Evolutionary conservation across 2,888 invertebrate species (phyloP), one percentile per base, ranked within the genome.

Genomic region (Sphaerophoria rueppellii): DNA sequence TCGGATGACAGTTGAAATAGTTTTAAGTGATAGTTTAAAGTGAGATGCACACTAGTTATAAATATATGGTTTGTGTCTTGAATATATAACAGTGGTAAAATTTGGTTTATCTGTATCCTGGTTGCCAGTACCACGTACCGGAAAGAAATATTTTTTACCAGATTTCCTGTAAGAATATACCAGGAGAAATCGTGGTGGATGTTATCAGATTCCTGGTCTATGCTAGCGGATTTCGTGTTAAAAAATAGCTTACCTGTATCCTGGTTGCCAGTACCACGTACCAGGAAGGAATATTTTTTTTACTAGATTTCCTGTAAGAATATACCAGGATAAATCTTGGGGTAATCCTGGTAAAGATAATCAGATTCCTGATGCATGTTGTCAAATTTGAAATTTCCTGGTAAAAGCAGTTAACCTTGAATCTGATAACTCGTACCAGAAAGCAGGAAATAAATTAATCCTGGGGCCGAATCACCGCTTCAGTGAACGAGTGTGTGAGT

Each of bases 131-230:
- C 16, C 52, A 52, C 52, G 52, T 52, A 52, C 52, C 52, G 14
- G 52, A 16, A 52, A 52, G 16, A 52, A 52, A 16, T 52, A 7
- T 52, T 52, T 52, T 52, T 14, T 52, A 52, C 52, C 52, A 52
- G 52, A 16, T 52, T 52, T 52, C 52, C 52, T 52, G 16, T 52
- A 52, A 52, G 52, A 52, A 52, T 52, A 52, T 52, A 55, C 54
- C 54, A 55, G 54, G 54, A 55, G 54, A 55, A 55, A 55, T 52
- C 52, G 24, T 52, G 52, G 52, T 52, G 24, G 24, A 52, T 52
- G 24, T 52, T 24, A 52, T 52, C 52, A 52, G 52, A 52, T 52
- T 52, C 52, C 52, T 52, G 52, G 52, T 52, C 24, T 52, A 52
- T 52, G 52, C 9, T 52, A 52, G 24, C 24, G 52, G 52, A 52